phyloP scores from a whole-genome alignment of 2,797 vertebrate genomes.

The Trachurus trachurus region DNA sequence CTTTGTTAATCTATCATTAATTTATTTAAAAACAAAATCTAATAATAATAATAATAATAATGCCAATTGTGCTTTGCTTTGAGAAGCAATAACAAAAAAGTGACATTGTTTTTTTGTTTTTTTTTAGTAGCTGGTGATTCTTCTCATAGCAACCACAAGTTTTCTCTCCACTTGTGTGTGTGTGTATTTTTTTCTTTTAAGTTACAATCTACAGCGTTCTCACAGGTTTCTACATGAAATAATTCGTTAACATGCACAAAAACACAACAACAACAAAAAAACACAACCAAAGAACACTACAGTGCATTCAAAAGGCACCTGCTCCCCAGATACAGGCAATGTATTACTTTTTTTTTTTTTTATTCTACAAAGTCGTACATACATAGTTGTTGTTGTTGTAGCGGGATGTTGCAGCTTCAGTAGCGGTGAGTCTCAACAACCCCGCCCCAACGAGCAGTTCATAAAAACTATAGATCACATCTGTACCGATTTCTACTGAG shows the following conservation, averaged over 20 bases:
- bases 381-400: constrained; percentile 45
- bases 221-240: constrained; percentile 61
- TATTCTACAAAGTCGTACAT: constrained; percentile 65
- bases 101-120: constrained; percentile 30
- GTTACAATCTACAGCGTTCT: constrained; percentile 67
- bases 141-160: constrained; percentile 60
- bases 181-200: constrained; percentile 3
- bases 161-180: constrained; percentile 37
- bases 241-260: constrained; percentile 78
- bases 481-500: constrained; percentile 42
- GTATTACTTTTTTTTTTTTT: constrained; percentile 30
- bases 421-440: constrained; percentile 42
- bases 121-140: constrained; percentile 80
- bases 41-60: constrained; percentile 50
- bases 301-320: constrained; percentile 81
- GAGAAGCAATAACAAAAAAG: constrained; percentile 72
- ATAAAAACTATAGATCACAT: constrained; percentile 43
- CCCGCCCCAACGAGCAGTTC: constrained; percentile 34
- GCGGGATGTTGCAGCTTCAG: constrained; percentile 60
- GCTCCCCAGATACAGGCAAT: constrained; percentile 72
- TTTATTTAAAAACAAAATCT: constrained; percentile 85
- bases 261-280: constrained; percentile 42
- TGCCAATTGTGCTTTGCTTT: constrained; percentile 81
- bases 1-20: constrained; percentile 74
- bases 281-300: constrained; percentile 66